Base-by-base conservation (phyloP, 1,140 invertebrate genomes). In the Pseudomyrmex concolor region DNA sequence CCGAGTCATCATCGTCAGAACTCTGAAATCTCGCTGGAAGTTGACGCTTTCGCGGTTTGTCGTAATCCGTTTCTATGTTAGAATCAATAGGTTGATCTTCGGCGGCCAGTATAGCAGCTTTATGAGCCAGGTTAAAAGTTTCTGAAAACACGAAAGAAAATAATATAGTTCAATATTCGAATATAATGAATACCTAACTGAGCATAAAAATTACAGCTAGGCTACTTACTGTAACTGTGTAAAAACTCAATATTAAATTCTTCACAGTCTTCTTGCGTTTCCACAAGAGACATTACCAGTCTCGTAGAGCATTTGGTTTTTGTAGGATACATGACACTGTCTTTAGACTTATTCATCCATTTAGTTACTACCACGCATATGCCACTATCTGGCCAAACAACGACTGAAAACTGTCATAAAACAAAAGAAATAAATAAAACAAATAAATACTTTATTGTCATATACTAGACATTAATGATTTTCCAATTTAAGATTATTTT, bases 321-420 rank as follows among this genome's bases (percentile, higher is more conserved):
- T 43, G 25, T 19, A 2, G 51, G n/a, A 57, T 71, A 71, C 4
- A 57, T 19, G 1, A 71, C 68, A 19, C 1, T 71, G 1, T 71
- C 68, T 71, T 71, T 71, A 55, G n/a, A 57, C 57, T 71, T 17
- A 71, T 71, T 19, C n/a, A 71, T 0, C 68, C 51, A 71, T 71
- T 71, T 71, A 57, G 22, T 71, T 43, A 25, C 25, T 0, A 71
- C 51, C 1, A 71, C 51, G 10, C 68, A 71, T 57, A n/a, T 71
- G 9, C 68, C 68, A 57, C n/a, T 22, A 71, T 71, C 51, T 9
- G 51, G 51, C 51, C 68, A 71, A 71, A 71, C 68, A 17, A 71
- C 12, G 5, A 71, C 68, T 12, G 51, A 57, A 43, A 71, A 71
- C 51, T 71, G 9, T 55, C 17, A 50, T 13, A 2, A 68, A 2